Evolutionary conservation across 2,797 vertebrate species (phyloP), one percentile per base, ranked within the genome.

Genomic region (Vespertilio murinus): DNA sequence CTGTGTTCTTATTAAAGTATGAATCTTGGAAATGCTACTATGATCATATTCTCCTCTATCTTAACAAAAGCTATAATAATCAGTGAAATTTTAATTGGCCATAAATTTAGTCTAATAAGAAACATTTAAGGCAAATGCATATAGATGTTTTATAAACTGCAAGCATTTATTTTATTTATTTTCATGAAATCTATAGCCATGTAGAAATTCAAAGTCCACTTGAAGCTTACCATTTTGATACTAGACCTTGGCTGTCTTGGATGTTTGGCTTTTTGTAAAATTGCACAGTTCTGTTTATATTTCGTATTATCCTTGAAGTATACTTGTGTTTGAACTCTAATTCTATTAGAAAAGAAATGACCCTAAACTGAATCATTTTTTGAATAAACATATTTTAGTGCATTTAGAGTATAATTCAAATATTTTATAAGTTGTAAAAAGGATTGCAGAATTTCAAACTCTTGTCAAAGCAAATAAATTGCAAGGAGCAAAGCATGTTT

Each of bases 271-370:
- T 78, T 78, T 2, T 56, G 22, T 94, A 78, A 75, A 88, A 49
- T 38, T 83, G 12, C 35, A 85, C 67, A 88, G 35, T 65, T 18
- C 25, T 71, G 1, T 84, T 82, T 45, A 38, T 23, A 59, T 89
- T 79, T 91, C 75, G 80, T 42, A 38, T 30, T 64, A 8, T 75
- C n/a, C 25, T 96, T 94, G 23, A 96, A 79, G 52, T 59, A 90
- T 74, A 33, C 30, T 73, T 93, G 67, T 23, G 30, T 49, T 87
- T 95, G 54, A 89, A 91, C 20, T 79, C 45, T 89, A 94, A 91
- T 87, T 70, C 14, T 45, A 47, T 88, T 91, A 73, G 35, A 33
- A 23, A 35, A 61, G 80, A 89, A 79, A 83, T 30, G 28, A 90
- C 47, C 5, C 30, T 75, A 70, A 88, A 70, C 12, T 38, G 8